These are phyloP conservation scores for Delphinapterus leucas DNA, from an alignment of 2,113 vertebrate species.

Conservation along the genomic window DNA sequence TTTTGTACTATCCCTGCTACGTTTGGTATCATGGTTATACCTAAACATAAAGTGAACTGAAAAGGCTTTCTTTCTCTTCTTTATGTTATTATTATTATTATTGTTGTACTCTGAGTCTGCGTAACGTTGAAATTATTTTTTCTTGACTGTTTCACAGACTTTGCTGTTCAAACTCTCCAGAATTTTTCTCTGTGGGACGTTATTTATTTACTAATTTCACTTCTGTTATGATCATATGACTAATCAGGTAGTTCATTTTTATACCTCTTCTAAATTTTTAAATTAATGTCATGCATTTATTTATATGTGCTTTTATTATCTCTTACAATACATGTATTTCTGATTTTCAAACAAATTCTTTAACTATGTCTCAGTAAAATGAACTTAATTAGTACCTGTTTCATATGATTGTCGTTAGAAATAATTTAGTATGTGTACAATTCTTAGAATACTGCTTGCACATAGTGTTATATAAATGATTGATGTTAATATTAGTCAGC, in stretches of 20 bases:
- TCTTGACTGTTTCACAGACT: neutral
- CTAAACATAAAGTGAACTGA: neutral
- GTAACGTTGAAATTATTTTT: neutral
- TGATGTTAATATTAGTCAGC: neutral
- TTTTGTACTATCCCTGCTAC: fast-evolving
- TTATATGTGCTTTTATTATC: neutral
- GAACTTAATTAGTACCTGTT: neutral
- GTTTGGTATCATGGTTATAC: fast-evolving
- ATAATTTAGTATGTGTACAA: neutral
- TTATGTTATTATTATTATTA: neutral
- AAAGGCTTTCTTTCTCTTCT: neutral
- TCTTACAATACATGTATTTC: neutral
- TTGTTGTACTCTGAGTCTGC: neutral
- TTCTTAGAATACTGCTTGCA: neutral
- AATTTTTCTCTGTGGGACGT: no score
- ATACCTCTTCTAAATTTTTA: neutral
- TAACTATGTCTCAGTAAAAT: neutral
- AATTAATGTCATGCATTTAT: neutral
- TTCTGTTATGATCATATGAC: neutral
- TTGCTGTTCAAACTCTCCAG: neutral
- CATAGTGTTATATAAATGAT: neutral
- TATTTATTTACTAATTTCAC: neutral
- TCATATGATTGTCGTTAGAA: neutral
- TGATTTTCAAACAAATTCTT: neutral
- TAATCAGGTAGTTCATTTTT: neutral